Conservation (phyloP, 2,113 vertebrate species). For the Podilymbus podiceps region DNA sequence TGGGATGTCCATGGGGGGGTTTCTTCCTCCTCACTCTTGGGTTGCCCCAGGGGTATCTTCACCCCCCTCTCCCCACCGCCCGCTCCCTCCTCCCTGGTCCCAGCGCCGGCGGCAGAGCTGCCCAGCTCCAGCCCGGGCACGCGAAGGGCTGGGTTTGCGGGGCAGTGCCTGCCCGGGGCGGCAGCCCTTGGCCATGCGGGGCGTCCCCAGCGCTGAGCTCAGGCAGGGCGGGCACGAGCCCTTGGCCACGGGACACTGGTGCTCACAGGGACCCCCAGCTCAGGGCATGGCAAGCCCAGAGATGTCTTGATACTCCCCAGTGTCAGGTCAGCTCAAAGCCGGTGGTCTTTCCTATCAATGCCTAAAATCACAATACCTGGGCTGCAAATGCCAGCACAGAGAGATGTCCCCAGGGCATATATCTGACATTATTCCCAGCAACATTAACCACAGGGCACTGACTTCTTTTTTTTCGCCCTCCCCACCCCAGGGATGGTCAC, state of each 20-base stretch:
- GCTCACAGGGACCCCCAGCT: not conserved
- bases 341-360: not conserved
- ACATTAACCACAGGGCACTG: not conserved
- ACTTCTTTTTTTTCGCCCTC: not conserved
- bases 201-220: not conserved
- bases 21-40: not conserved
- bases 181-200: not conserved
- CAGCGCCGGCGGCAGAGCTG: not conserved
- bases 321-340: not conserved
- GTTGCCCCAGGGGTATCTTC: accelerated
- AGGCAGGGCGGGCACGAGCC: accelerated
- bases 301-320: accelerated
- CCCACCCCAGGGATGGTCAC: accelerated
- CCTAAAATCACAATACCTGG: not conserved
- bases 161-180: too few species aligned
- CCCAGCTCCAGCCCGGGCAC: accelerated
- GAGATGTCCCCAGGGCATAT: not conserved
- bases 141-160: not conserved
- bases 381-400: not conserved
- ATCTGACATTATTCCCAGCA: not conserved
- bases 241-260: accelerated
- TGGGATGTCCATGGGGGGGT: not conserved
- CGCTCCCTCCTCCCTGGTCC: not conserved
- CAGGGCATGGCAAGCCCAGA: accelerated
- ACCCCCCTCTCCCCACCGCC: accelerated